Conservation (phyloP, 2,113 vertebrate species). For the Lipotes vexillifer region DNA sequence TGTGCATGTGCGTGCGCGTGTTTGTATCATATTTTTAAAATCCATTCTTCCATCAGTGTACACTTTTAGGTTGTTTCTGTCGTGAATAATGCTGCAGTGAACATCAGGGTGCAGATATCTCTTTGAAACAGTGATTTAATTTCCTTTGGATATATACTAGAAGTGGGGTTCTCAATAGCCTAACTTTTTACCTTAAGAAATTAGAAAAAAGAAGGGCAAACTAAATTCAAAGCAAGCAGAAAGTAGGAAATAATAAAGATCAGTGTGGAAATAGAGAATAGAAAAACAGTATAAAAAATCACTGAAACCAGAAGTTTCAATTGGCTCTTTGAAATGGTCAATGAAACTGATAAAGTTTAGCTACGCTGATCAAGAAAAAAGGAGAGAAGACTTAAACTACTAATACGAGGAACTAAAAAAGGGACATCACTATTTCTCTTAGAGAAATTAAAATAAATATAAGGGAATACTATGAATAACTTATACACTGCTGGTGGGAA, state of each 20-base stretch:
- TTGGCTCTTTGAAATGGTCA: neutral
- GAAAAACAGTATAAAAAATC: neutral
- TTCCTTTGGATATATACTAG: neutral
- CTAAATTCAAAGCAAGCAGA: constrained; percentile 3
- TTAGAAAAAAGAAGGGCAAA: constrained; percentile 1
- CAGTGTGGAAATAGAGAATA: neutral
- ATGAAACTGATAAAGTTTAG: constrained; percentile 1
- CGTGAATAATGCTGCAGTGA: neutral
- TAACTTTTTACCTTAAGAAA: constrained; percentile 27
- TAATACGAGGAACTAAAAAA: neutral
- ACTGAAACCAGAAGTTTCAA: neutral
- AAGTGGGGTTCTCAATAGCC: neutral
- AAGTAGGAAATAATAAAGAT: constrained; percentile 14
- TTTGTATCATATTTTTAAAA: neutral
- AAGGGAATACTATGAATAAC: neutral
- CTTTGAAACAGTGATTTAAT: neutral
- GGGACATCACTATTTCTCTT: neutral
- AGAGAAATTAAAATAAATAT: neutral
- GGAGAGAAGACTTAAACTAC: constrained; percentile 10
- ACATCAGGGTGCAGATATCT: neutral
- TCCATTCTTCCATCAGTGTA: neutral
- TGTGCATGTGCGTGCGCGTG: neutral
- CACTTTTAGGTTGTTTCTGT: neutral
- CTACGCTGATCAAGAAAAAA: neutral
- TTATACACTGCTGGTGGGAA: neutral